phyloP scores from a whole-genome alignment of 2,113 vertebrate species.

The Xiphophorus couchianus region DNA sequence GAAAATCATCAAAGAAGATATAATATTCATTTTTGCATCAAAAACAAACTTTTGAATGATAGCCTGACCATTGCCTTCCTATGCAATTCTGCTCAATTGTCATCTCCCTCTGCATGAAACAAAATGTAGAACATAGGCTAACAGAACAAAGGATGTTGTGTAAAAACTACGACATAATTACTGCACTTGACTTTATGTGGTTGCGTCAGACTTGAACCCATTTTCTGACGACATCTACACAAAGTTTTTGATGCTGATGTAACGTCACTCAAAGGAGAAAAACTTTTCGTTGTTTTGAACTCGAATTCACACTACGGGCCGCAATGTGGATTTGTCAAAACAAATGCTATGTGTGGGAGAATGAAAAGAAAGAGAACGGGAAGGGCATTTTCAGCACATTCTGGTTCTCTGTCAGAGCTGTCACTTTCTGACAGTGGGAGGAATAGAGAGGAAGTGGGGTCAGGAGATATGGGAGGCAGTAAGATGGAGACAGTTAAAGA shows the following conservation, averaged over 20 bases:
- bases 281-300: background rate
- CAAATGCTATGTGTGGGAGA: conserved; percentile 1
- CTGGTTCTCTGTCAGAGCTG: conserved; percentile 43
- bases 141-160: background rate
- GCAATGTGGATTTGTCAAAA: conserved; percentile 1
- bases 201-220: too few species aligned
- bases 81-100: too few species aligned
- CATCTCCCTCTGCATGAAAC: too few species aligned
- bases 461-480: conserved; percentile 36
- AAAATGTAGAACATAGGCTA: too few species aligned
- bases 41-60: too few species aligned
- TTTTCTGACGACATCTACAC: background rate
- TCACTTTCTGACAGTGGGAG: conserved; percentile 20
- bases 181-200: background rate
- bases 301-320: background rate
- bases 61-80: too few species aligned
- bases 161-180: background rate
- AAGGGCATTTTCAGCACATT: conserved; percentile 7
- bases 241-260: background rate
- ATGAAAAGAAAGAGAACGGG: background rate
- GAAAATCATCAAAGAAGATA: background rate
- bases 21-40: too few species aligned
- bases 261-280: background rate
- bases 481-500: conserved; percentile 59
- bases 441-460: conserved; percentile 26